These are phyloP conservation scores for Clytia hemisphaerica DNA, from an alignment of 30 jellyfish, hydroid and myxozoan species.

Conservation along the genomic window DNA sequence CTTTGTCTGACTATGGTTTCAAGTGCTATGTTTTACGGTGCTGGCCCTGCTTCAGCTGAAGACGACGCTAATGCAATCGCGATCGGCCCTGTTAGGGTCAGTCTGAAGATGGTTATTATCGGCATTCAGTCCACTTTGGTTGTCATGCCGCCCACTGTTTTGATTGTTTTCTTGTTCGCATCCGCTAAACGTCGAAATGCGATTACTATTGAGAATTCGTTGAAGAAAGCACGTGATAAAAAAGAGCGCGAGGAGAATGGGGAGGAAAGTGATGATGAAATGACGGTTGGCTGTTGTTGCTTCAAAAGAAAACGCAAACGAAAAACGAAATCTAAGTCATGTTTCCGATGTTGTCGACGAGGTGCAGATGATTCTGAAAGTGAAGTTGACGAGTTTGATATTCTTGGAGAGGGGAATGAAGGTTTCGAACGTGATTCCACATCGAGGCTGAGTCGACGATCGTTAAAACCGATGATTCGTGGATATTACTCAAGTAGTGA, in stretches of 20 bases:
- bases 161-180: conserved; percentile 1
- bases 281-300: no score
- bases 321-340: no score
- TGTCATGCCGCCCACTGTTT: conserved; percentile 13
- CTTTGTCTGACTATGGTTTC: conserved; percentile 26
- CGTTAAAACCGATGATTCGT: no score
- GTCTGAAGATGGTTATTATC: not conserved
- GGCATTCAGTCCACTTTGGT: conserved; percentile 11
- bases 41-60: not conserved
- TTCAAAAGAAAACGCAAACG: no score
- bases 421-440: no score
- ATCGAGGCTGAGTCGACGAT: no score
- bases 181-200: not conserved
- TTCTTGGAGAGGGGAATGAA: no score
- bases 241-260: not conserved
- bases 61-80: conserved; percentile 7
- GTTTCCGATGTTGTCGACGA: no score
- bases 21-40: conserved; percentile 26
- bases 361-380: no score
- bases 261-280: not conserved
- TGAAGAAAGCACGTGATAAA: not conserved
- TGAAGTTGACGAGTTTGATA: no score
- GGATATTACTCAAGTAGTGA: no score
- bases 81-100: conserved; percentile 12
- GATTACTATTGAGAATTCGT: not conserved